Evolutionary conservation across 64 coral and sea anemone species (phyloP).

Genomic region (Pachyseris speciosa): DNA sequence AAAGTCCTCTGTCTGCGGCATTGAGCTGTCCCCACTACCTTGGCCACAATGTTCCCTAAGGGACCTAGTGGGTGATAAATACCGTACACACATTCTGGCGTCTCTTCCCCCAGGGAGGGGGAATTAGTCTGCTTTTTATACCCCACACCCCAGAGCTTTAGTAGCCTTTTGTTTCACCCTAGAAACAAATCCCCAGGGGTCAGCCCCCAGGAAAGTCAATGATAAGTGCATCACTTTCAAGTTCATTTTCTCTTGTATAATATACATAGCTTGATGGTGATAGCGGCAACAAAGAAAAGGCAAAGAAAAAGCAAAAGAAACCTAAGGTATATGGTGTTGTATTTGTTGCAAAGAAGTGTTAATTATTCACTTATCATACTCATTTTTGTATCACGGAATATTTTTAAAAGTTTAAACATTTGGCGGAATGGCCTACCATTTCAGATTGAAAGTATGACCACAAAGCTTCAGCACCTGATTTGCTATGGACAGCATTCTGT

Average conservation of each 20-base stretch:
- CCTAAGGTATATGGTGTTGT: neutral
- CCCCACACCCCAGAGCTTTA: no score
- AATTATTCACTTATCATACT: no score
- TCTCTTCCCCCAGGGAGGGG: no score
- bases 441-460: slow-evolving; percentile 39
- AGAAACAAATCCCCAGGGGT: no score
- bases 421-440: neutral
- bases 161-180: no score
- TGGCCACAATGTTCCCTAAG: no score
- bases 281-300: neutral
- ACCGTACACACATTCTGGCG: no score
- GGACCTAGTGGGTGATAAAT: no score
- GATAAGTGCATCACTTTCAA: neutral
- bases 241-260: neutral
- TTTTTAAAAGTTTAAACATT: no score
- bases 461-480: slow-evolving; percentile 20
- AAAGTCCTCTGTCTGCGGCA: no score
- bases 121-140: no score
- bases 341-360: neutral
- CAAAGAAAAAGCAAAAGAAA: slow-evolving; percentile 21
- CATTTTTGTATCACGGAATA: neutral
- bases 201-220: neutral
- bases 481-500: slow-evolving; percentile 84
- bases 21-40: no score
- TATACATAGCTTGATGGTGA: neutral